Conservation (phyloP, 2,113 vertebrate genomes). For the Austrofundulus limnaeus region DNA sequence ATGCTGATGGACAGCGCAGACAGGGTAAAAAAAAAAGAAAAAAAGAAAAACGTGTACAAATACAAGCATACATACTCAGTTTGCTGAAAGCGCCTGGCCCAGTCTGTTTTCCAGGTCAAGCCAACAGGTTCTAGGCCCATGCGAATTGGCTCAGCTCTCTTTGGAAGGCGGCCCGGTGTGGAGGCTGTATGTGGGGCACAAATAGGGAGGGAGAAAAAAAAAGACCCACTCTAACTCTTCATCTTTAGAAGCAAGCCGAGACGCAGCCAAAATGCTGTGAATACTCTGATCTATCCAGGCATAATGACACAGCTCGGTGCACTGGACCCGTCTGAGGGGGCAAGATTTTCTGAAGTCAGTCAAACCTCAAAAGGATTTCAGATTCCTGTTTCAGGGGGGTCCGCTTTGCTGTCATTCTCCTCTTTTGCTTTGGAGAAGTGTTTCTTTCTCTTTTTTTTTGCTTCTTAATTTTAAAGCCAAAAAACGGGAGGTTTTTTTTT, state of each 20-base stretch:
- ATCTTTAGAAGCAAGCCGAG: conserved; percentile 55
- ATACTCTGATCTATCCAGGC: conserved; percentile 47
- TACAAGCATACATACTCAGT: conserved; percentile 22
- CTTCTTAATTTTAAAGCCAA: conserved; percentile 5
- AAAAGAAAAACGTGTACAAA: conserved; percentile 1
- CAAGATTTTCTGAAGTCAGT: conserved; percentile 40
- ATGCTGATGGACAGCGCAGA: background rate
- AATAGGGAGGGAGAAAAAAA: conserved; percentile 48
- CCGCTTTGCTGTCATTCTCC: background rate
- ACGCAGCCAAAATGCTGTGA: conserved; percentile 56
- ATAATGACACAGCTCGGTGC: conserved; percentile 59
- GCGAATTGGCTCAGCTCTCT: conserved; percentile 68
- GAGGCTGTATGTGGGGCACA: conserved; percentile 76
- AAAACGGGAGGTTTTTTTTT: conserved; percentile 26
- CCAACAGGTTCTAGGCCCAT: conserved; percentile 72
- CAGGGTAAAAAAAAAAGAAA: background rate
- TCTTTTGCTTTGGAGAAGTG: conserved; percentile 21
- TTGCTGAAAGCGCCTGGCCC: conserved; percentile 51
- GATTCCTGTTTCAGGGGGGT: conserved; percentile 42
- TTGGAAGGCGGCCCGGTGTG: conserved; percentile 69
- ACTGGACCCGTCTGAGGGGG: conserved; percentile 52
- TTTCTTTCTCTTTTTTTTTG: background rate
- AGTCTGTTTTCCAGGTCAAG: conserved; percentile 77
- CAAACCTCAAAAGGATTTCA: conserved; percentile 42
- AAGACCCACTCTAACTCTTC: conserved; percentile 49